Evolutionary conservation across 2,797 vertebrate species (phyloP).

Genomic region (Lagocephalus sceleratus): DNA sequence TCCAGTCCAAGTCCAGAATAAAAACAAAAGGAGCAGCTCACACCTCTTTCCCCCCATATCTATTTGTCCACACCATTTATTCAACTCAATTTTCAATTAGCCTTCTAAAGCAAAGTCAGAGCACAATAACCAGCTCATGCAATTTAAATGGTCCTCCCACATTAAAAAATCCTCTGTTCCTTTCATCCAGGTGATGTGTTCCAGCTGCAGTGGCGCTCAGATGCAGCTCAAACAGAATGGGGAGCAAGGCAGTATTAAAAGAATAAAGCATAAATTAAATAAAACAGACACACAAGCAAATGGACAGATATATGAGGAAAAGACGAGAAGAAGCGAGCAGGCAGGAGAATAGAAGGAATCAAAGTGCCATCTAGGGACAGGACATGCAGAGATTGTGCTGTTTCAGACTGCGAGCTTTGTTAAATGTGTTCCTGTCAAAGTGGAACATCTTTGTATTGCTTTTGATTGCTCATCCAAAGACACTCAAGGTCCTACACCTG

Average conservation of each 20-base stretch:
- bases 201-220: constrained; percentile 43
- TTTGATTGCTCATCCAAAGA: no score
- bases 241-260: constrained; percentile 46
- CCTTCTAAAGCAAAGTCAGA: constrained; percentile 50
- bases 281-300: constrained; percentile 23
- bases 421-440: constrained; percentile 59
- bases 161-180: constrained; percentile 51
- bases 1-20: constrained; percentile 1
- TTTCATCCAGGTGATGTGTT: constrained; percentile 61
- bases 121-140: constrained; percentile 64
- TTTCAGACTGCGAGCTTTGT: constrained; percentile 58
- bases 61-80: constrained; percentile 27
- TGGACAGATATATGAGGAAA: constrained; percentile 17
- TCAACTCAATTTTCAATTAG: constrained; percentile 60
- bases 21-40: constrained; percentile 9
- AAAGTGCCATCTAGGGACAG: constrained; percentile 57
- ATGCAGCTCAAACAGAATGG: constrained; percentile 51
- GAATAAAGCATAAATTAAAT: constrained; percentile 15
- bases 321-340: constrained; percentile 63
- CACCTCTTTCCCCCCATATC: constrained; percentile 8
- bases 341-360: constrained; percentile 58
- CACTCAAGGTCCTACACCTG: no score
- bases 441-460: constrained; percentile 17
- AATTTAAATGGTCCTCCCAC: constrained; percentile 64
- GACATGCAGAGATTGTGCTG: constrained; percentile 33